Conservation (phyloP, 2,888 invertebrate species). For the Polyploca ridens region DNA sequence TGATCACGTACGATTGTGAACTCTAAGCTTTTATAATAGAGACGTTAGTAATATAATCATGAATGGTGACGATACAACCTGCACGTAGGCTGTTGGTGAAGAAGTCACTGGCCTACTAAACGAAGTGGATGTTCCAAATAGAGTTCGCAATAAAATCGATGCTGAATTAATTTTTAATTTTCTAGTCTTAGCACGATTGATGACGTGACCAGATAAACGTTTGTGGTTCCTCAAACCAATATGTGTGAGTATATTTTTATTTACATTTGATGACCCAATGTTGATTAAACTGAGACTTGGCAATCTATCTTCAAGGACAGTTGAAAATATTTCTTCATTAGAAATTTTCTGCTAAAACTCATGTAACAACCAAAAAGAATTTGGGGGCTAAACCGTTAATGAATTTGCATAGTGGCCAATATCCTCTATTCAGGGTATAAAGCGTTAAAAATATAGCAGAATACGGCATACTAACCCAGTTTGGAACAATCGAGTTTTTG, state of each 20-base stretch:
- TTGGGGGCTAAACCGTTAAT: conserved; percentile 25
- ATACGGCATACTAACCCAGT: conserved; percentile 44
- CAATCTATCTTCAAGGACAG: not conserved
- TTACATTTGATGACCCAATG: conserved; percentile 1
- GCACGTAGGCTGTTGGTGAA: conserved; percentile 61
- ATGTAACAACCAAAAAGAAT: too few species aligned
- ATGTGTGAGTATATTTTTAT: not conserved
- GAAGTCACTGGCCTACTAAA: conserved; percentile 57
- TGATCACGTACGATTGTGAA: conserved; percentile 37
- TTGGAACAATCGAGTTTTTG: conserved; percentile 23
- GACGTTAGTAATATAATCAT: conserved; percentile 30
- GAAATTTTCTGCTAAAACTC: too few species aligned
- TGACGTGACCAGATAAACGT: conserved; percentile 46
- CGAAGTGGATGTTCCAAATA: conserved; percentile 51
- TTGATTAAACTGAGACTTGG: not conserved
- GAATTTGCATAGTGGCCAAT: conserved; percentile 41
- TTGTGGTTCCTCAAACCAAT: conserved; percentile 10
- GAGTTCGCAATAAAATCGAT: conserved; percentile 55
- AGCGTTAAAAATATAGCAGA: conserved; percentile 47
- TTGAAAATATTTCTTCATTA: not conserved
- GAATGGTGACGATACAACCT: conserved; percentile 35
- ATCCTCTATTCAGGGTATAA: conserved; percentile 44
- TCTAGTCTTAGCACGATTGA: conserved; percentile 27
- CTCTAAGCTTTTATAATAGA: conserved; percentile 42
- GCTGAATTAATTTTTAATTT: conserved; percentile 49